Percentiles rank a stretch among this genome's conserved stretches.
These are phyloP conservation scores for Zaprionus ornatus DNA, from an alignment of 1,140 invertebrate genomes.

Conservation along the genomic window DNA sequence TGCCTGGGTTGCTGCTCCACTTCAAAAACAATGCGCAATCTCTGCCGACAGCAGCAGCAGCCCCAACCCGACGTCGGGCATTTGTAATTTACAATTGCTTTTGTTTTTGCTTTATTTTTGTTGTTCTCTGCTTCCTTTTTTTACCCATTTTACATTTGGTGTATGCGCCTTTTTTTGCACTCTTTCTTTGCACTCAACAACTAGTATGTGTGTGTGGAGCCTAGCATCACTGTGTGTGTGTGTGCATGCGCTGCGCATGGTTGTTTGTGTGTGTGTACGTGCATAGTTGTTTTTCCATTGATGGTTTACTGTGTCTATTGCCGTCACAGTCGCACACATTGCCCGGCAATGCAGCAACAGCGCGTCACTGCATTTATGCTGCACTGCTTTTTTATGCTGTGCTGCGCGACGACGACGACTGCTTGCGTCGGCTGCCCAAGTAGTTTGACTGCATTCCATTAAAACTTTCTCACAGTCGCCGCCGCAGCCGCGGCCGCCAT, in stretches of 20 bases:
- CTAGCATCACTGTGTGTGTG: conserved; percentile 13
- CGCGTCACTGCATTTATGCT: conserved; percentile 61
- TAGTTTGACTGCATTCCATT: conserved; percentile 84
- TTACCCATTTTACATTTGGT: conserved; percentile 36
- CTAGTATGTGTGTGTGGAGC: conserved; percentile 20
- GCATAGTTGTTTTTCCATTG: conserved; percentile 78
- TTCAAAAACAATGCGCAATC: conserved; percentile 70
- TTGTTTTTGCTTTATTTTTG: conserved; percentile 53
- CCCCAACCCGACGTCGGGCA: conserved; percentile 28
- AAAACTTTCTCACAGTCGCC: conserved; percentile 84
- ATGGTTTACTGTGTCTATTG: conserved; percentile 65
- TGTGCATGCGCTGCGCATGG: not conserved
- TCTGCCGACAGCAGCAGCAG: conserved; percentile 29
- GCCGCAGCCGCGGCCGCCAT: conserved; percentile 67
- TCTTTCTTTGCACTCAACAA: conserved; percentile 50
- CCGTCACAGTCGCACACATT: conserved; percentile 49
- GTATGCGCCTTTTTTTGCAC: conserved; percentile 41
- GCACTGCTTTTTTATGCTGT: conserved; percentile 50
- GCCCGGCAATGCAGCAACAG: conserved; percentile 4
- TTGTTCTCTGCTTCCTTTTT: conserved; percentile 25
- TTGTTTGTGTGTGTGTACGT: conserved; percentile 19
- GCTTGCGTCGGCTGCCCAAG: conserved; percentile 61
- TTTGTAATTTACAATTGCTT: conserved; percentile 76
- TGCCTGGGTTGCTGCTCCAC: conserved; percentile 54
- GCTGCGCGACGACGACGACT: conserved; percentile 8